Evolutionary conservation across 2,797 vertebrate genomes (phyloP).

Genomic region (Molossus alvarezi): DNA sequence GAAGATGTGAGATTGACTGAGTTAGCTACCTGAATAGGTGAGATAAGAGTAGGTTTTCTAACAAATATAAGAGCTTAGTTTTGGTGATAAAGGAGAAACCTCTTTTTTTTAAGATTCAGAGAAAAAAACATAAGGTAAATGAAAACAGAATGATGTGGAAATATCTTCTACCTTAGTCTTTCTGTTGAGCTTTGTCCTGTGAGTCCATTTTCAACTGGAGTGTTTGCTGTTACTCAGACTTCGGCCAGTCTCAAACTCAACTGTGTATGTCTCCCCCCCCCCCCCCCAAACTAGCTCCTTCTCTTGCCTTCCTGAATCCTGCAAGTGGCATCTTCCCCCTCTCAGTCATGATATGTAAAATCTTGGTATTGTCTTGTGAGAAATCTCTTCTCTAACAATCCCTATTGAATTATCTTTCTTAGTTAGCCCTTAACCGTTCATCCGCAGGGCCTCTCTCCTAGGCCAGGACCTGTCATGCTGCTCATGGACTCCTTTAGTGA

Average conservation of each 20-base stretch:
- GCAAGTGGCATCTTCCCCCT: slow-evolving; percentile 5
- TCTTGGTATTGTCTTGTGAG: slow-evolving; percentile 43
- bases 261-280: neutral
- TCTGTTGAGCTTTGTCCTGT: slow-evolving; percentile 29
- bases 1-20: slow-evolving; percentile 26
- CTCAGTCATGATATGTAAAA: slow-evolving; percentile 24
- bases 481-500: neutral
- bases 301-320: slow-evolving; percentile 54
- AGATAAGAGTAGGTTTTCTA: slow-evolving; percentile 50
- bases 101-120: slow-evolving; percentile 54
- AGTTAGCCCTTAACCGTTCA: slow-evolving; percentile 3
- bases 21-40: slow-evolving; percentile 31
- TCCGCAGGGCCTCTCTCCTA: neutral
- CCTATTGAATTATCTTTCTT: neutral
- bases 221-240: slow-evolving; percentile 46
- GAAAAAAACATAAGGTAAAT: neutral
- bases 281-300: neutral
- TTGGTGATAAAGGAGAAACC: slow-evolving; percentile 49
- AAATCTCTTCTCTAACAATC: slow-evolving; percentile 32
- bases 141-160: slow-evolving; percentile 25
- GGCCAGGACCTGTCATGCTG: neutral
- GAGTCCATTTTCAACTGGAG: slow-evolving; percentile 40
- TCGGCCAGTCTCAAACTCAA: slow-evolving; percentile 35
- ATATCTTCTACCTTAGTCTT: neutral
- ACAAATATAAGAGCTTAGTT: slow-evolving; percentile 13